phyloP scores from a whole-genome alignment of 2,888 invertebrate genomes.

The Nasonovia ribisnigri region DNA sequence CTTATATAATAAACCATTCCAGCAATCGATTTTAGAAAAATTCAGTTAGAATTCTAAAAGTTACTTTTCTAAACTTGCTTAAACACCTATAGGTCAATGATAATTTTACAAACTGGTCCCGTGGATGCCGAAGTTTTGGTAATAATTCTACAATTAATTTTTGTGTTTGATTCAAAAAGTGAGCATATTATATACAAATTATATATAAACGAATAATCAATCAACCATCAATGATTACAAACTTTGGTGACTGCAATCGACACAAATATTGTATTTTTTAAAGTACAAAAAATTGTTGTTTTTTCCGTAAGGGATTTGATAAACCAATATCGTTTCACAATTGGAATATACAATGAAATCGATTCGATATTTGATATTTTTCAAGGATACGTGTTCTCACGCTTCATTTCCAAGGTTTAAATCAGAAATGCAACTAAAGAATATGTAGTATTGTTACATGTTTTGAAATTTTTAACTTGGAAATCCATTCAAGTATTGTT shows the following conservation, averaged over 20 bases:
- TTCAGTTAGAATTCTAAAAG: not conserved
- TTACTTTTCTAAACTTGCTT: not conserved
- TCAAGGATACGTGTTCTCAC: constrained; percentile 15
- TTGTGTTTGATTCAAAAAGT: not conserved
- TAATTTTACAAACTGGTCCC: not conserved
- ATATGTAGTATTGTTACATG: not conserved
- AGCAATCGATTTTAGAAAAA: not conserved
- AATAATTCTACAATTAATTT: not conserved
- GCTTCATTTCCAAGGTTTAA: constrained; percentile 43
- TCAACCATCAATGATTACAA: not conserved
- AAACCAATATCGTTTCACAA: not conserved
- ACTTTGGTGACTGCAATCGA: not conserved
- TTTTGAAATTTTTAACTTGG: constrained; percentile 23
- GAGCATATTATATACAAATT: not conserved
- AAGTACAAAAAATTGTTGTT: not conserved
- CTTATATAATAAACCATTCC: not conserved
- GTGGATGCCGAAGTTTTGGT: not conserved
- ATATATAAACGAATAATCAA: not conserved
- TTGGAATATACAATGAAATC: not conserved
- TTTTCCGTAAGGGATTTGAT: not conserved
- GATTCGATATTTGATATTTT: not conserved
- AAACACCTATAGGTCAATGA: not conserved
- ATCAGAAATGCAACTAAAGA: not conserved
- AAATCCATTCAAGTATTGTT: not conserved
- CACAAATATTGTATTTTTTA: not conserved